These are phyloP conservation scores for Heliconius nattereri DNA, from an alignment of 1,140 invertebrate genomes.

Conservation along the genomic window DNA sequence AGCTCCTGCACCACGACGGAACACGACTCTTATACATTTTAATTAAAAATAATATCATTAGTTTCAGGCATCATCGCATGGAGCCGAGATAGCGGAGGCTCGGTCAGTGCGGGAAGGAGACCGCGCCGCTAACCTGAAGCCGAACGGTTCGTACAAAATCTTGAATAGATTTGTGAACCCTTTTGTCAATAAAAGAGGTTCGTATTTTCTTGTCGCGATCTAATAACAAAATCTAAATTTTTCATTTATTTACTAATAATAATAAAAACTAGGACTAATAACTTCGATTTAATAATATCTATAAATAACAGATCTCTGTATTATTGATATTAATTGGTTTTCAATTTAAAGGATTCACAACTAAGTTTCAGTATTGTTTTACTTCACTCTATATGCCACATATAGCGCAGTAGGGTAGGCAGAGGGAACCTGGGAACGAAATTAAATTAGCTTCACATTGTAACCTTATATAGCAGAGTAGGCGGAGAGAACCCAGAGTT, in stretches of 20 bases:
- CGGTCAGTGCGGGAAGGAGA: constrained; percentile 28
- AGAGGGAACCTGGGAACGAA: no score
- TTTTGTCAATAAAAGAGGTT: constrained; percentile 47
- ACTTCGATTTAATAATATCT: no score
- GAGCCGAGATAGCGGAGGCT: constrained; percentile 24
- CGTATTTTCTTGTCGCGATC: constrained; percentile 24
- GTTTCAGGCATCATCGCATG: constrained; percentile 42
- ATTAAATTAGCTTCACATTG: no score
- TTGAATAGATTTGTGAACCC: constrained; percentile 53
- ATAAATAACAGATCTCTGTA: background rate
- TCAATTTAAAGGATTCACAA: background rate
- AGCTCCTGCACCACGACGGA: no score
- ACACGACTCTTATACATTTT: no score
- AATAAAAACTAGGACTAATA: no score
- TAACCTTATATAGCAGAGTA: no score
- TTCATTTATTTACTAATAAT: background rate
- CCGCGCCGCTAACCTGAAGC: constrained; percentile 34
- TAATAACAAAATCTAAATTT: background rate
- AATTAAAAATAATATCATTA: background rate
- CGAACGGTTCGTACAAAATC: constrained; percentile 56
- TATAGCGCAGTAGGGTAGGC: no score
- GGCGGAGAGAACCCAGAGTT: no score
- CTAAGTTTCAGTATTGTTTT: background rate
- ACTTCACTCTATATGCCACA: no score
- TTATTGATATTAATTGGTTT: background rate